Conservation (phyloP, 2,113 vertebrate species). For the Brevimyrus niger region DNA sequence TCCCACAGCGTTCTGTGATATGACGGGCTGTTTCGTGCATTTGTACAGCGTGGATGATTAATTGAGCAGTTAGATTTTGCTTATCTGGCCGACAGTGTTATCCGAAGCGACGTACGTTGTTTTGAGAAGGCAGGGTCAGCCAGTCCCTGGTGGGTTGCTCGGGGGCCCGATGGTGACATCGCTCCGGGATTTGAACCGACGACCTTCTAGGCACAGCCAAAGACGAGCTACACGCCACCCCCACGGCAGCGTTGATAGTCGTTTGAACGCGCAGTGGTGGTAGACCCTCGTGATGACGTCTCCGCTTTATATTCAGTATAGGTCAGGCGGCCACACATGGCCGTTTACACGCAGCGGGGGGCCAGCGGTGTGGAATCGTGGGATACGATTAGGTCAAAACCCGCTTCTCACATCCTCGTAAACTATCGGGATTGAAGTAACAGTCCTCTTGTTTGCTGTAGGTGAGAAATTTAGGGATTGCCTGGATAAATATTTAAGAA, state of each 20-base stretch:
- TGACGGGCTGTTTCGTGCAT: not conserved
- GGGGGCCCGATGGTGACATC: not conserved
- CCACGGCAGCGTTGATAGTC: not conserved
- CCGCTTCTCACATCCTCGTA: not conserved
- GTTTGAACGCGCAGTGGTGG: not conserved
- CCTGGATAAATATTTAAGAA: conserved; percentile 91
- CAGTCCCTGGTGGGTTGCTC: not conserved
- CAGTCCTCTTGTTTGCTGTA: conserved; percentile 37
- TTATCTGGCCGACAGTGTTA: not conserved
- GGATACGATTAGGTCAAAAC: not conserved
- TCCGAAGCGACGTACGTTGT: not conserved
- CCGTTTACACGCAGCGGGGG: not conserved
- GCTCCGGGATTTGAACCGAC: not conserved
- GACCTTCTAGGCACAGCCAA: not conserved
- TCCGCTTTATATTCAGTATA: not conserved
- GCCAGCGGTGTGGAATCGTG: not conserved
- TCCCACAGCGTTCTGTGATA: not conserved
- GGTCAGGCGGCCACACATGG: not conserved
- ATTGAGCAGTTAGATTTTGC: not conserved
- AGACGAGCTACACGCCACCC: not conserved
- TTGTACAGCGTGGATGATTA: not conserved
- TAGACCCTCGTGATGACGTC: not conserved
- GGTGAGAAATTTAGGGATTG: conserved; percentile 92
- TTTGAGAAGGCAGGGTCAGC: not conserved
- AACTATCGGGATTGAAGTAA: not conserved